These are phyloP conservation scores for Helicoverpa assulta DNA, from an alignment of 2,888 invertebrate species.

Conservation along the genomic window DNA sequence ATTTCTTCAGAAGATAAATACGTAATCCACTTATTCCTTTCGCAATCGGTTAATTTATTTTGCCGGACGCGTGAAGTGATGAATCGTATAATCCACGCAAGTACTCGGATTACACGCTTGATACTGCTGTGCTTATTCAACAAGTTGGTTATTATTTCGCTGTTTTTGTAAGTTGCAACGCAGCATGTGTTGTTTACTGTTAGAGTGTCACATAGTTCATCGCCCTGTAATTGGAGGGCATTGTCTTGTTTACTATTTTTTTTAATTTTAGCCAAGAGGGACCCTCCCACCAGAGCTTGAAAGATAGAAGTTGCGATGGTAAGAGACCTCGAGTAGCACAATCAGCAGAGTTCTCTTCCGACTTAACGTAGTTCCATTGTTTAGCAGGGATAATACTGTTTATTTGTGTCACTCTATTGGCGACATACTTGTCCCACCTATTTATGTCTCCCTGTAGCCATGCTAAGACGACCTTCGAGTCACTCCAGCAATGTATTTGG, in stretches of 20 bases:
- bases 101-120: constrained; percentile 22
- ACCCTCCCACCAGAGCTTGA: constrained; percentile 21
- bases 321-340: constrained; percentile 18
- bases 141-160: constrained; percentile 10
- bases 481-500: constrained; percentile 10
- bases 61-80: background rate
- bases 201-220: constrained; percentile 8
- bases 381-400: constrained; percentile 11
- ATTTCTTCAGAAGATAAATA: constrained; percentile 8
- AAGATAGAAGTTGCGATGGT: constrained; percentile 7
- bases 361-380: constrained; percentile 13
- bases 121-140: constrained; percentile 6
- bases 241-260: background rate
- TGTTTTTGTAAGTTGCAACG: background rate
- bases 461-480: constrained; percentile 21
- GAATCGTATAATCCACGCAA: constrained; percentile 18
- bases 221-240: background rate
- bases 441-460: constrained; percentile 24
- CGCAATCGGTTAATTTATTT: background rate
- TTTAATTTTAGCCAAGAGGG: constrained; percentile 4
- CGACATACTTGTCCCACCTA: constrained; percentile 18
- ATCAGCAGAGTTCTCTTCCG: constrained; percentile 20
- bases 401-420: constrained; percentile 25
- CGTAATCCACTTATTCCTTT: background rate
- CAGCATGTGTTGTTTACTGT: constrained; percentile 5